Base-by-base conservation (phyloP, 2,888 invertebrate genomes). In the Spialia ferax region DNA sequence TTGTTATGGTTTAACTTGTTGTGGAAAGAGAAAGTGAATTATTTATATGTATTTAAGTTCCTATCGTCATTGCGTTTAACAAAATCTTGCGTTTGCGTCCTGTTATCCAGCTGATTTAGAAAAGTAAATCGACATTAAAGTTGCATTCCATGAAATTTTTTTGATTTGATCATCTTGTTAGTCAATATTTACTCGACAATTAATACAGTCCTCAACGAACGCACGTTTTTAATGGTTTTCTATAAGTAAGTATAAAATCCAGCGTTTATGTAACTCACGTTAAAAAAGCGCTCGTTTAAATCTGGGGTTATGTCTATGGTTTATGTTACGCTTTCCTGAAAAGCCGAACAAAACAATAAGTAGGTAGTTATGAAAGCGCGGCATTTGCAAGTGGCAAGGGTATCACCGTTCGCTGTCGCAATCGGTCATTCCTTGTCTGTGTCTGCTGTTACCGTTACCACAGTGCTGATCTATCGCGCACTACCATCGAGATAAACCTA, bases 371-470 rank as follows among this genome's bases (percentile, higher is more conserved):
- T 70, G 74, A 75, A 75, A 76, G 74, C 63, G 71, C 72, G 68
- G 68, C 70, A 69, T 69, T 73, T 69, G 69, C 60, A 62, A n/a
- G n/a, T n/a, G n/a, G n/a, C n/a, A n/a, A 69, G 68, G 72, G 73
- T 75, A 74, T 73, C 73, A 74, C 75, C 72, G 69, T 72, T 71
- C 74, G 72, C 70, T 74, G 73, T 70, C 74, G 73, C 73, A 74
- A 77, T 78, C 76, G 77, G 77, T 78, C 77, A 75, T 77, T 77
- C 76, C 75, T 76, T 75, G 77, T 74, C 75, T 69, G 61, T 71
- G 70, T 20, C 29, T 70, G 71, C 70, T 26, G 26, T 26, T 26
- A 26, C 26, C 26, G 26, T 26, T 26, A 26, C 26, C 26, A 26
- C 26, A 6, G 26, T 26, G 26, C 26, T 26, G 26, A 26, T 26